These are phyloP conservation scores for Drosophila biarmipes DNA, from an alignment of 1,140 invertebrate species.

Conservation along the genomic window DNA sequence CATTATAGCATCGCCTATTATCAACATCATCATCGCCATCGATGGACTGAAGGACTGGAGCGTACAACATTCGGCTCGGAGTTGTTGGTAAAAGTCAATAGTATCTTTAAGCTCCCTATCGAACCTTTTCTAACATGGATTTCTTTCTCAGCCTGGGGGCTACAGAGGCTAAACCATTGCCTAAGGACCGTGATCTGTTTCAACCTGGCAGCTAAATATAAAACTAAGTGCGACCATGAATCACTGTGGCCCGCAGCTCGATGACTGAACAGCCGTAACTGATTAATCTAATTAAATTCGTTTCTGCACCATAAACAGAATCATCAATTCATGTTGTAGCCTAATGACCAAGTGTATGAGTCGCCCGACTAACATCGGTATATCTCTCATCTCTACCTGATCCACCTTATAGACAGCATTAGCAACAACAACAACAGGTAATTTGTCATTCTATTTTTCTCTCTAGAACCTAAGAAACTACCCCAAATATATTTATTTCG, in stretches of 20 bases:
- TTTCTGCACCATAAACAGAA: conserved; percentile 79
- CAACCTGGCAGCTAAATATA: conserved; percentile 48
- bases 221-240: conserved; percentile 41
- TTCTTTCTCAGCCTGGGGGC: conserved; percentile 28
- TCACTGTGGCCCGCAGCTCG: conserved; percentile 35
- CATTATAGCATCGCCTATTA: conserved; percentile 18
- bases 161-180: conserved; percentile 14
- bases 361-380: conserved; percentile 21
- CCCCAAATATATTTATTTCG: conserved; percentile 38
- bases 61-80: conserved; percentile 24
- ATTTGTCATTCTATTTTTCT: conserved; percentile 75
- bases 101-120: conserved; percentile 23
- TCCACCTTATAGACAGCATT: conserved; percentile 44
- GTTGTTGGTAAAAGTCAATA: conserved; percentile 56
- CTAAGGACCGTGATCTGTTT: conserved; percentile 37
- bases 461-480: conserved; percentile 42
- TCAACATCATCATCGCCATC: conserved; percentile 23
- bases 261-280: conserved; percentile 75
- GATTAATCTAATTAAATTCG: conserved; percentile 80
- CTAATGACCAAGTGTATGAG: conserved; percentile 49
- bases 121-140: conserved; percentile 51
- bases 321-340: conserved; percentile 71
- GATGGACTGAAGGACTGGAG: conserved; percentile 18
- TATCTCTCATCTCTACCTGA: conserved; percentile 33
- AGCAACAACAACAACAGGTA: conserved; percentile 54